A percentile compares a stretch with the other conserved stretches of the same genome.
These are phyloP conservation scores for Eurois occulta DNA, from an alignment of 2,888 invertebrate species.

Conservation along the genomic window DNA sequence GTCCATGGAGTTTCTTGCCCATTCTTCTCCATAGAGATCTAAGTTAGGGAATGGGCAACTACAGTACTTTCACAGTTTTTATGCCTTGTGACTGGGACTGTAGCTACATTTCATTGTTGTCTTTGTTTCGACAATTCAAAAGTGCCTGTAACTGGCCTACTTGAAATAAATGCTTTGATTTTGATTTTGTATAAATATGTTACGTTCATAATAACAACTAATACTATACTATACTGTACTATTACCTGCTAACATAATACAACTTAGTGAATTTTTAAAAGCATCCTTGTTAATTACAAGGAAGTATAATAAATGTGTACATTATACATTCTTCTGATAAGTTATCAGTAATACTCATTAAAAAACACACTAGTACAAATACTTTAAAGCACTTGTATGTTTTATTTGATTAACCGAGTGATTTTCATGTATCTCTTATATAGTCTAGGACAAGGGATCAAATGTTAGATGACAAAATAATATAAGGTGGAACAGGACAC, in stretches of 20 bases:
- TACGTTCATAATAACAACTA: no score
- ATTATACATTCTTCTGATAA: conserved; percentile 33
- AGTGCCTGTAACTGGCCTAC: no score
- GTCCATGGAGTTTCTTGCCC: no score
- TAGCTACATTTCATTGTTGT: no score
- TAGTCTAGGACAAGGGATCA: background rate
- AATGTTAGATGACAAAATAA: background rate
- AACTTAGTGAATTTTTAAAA: background rate
- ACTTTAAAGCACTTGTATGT: conserved; percentile 4
- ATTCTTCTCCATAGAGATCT: no score
- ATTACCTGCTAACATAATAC: background rate
- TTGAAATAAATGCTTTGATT: no score
- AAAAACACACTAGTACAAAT: background rate
- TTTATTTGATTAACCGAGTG: background rate
- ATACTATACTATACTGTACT: no score
- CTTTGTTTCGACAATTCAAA: no score
- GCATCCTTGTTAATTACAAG: background rate
- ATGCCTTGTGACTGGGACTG: no score
- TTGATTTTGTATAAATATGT: no score
- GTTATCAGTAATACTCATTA: conserved; percentile 15
- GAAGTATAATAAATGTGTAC: background rate
- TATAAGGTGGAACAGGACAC: background rate
- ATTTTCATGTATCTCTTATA: background rate
- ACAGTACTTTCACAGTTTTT: no score
- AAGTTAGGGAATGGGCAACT: no score